Percentiles rank a stretch among this genome's conserved stretches.
Evolutionary conservation across 2,113 vertebrate species (phyloP).

Genomic region (Sardina pilchardus): DNA sequence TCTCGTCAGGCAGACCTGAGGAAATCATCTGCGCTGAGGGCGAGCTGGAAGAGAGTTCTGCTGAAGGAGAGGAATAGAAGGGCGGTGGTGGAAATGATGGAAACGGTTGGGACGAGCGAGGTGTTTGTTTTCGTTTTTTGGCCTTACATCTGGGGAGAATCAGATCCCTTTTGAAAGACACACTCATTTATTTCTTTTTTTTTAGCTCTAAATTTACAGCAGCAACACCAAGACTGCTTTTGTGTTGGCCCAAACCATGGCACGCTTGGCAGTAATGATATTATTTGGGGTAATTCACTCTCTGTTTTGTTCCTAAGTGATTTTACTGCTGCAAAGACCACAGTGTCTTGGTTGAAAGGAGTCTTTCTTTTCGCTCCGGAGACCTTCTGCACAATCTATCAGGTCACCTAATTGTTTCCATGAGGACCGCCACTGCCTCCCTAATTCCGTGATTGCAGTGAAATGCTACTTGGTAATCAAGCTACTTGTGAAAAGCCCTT

Average conservation of each 20-base stretch:
- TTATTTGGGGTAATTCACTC: background rate
- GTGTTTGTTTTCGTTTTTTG: background rate
- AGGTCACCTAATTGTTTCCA: slow-evolving; percentile 5
- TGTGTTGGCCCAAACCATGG: background rate
- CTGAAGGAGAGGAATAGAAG: background rate
- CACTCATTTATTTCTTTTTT: background rate
- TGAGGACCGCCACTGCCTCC: background rate
- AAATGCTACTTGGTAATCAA: background rate
- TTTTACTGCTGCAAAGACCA: background rate
- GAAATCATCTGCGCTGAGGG: background rate
- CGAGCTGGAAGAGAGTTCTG: background rate
- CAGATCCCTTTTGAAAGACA: background rate
- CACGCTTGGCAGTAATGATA: background rate
- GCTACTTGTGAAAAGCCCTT: background rate
- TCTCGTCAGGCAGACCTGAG: background rate
- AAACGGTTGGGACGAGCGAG: background rate
- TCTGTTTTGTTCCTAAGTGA: background rate
- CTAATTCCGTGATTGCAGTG: background rate
- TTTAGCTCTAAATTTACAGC: background rate
- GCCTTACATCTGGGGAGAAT: background rate
- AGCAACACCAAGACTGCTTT: background rate
- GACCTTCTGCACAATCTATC: background rate
- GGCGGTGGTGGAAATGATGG: background rate
- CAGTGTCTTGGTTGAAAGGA: background rate
- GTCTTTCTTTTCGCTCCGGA: background rate